Percentiles rank a stretch among this genome's conserved stretches.
Evolutionary conservation across 2,797 vertebrate species (phyloP).

Genomic region (Myotis findleyi): DNA sequence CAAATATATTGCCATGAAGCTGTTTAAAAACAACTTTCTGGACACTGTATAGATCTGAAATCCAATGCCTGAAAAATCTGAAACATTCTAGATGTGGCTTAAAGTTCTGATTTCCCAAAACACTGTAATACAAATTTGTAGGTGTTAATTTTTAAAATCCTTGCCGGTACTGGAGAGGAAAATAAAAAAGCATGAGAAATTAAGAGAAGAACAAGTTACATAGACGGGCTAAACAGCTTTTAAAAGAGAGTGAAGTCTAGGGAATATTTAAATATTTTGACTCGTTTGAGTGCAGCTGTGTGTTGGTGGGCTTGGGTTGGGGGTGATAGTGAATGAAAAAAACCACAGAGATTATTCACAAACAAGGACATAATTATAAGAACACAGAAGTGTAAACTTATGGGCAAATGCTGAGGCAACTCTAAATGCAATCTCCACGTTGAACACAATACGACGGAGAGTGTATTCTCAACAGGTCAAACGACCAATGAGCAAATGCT

Average conservation of each 20-base stretch:
- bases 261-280: constrained; percentile 57
- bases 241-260: constrained; percentile 57
- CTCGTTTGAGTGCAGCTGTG: constrained; percentile 6
- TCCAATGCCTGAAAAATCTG: constrained; percentile 74
- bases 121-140: constrained; percentile 62
- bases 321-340: constrained; percentile 40
- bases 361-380: constrained; percentile 68
- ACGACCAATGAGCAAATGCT: constrained; percentile 40
- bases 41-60: constrained; percentile 77
- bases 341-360: constrained; percentile 20
- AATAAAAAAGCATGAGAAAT: constrained; percentile 4
- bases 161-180: not conserved
- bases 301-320: not conserved
- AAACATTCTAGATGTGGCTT: constrained; percentile 70
- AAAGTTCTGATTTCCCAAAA: constrained; percentile 70
- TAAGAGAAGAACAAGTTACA: constrained; percentile 25
- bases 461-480: constrained; percentile 62
- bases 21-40: constrained; percentile 74
- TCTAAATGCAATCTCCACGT: constrained; percentile 52
- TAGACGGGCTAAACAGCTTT: not conserved
- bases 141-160: constrained; percentile 74
- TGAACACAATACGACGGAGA: constrained; percentile 28
- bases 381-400: constrained; percentile 49
- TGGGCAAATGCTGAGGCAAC: constrained; percentile 30
- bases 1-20: constrained; percentile 66